These are phyloP conservation scores for Catostomus latipinnis DNA, from an alignment of 2,797 vertebrate species.

Conservation along the genomic window DNA sequence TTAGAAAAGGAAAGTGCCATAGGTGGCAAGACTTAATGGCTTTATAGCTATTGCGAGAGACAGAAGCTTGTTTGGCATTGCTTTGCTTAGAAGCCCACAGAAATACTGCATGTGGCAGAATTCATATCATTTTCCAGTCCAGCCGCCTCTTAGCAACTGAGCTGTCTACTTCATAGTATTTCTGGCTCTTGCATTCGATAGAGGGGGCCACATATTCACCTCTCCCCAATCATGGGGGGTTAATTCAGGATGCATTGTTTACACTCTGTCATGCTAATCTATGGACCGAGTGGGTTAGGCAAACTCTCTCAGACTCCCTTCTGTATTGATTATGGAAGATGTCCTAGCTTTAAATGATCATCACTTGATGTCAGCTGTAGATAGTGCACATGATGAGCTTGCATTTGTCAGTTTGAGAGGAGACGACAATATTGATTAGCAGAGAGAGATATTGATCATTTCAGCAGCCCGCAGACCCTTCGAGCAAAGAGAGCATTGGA, in stretches of 20 bases:
- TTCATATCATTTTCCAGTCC: conserved; percentile 28
- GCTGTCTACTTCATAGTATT: conserved; percentile 37
- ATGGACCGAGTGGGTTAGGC: background rate
- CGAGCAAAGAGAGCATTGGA: conserved; percentile 34
- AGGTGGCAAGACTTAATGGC: conserved; percentile 23
- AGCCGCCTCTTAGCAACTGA: conserved; percentile 20
- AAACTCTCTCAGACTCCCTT: conserved; percentile 9
- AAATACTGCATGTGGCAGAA: conserved; percentile 36
- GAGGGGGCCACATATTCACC: background rate
- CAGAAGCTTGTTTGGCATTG: conserved; percentile 18
- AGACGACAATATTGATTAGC: conserved; percentile 46
- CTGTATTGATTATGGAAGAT: conserved; percentile 36
- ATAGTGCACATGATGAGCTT: conserved; percentile 45
- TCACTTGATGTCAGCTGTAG: conserved; percentile 34
- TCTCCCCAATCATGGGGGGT: background rate
- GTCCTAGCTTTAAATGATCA: conserved; percentile 39
- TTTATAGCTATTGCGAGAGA: conserved; percentile 19
- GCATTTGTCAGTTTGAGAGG: conserved; percentile 36
- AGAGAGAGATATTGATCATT: conserved; percentile 49
- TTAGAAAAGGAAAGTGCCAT: conserved; percentile 18
- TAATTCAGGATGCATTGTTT: too few relatives aligned
- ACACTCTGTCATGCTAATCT: background rate
- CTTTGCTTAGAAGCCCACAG: conserved; percentile 25
- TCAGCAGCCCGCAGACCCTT: conserved; percentile 41
- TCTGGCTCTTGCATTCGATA: conserved; percentile 23